phyloP scores from a whole-genome alignment of 2,888 invertebrate species.

The Chironomus tentans region DNA sequence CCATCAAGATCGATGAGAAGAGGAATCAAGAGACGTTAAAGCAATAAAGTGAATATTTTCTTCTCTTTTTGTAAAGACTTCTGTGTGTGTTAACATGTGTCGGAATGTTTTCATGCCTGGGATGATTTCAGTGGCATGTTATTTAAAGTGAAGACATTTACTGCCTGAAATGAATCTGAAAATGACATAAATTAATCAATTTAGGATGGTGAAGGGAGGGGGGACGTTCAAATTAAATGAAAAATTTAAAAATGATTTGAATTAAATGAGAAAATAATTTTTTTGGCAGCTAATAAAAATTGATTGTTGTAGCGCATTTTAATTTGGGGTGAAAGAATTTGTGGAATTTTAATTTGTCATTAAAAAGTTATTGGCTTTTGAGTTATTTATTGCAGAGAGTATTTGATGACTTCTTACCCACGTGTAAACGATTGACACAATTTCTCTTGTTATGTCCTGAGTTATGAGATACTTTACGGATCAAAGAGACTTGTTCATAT shows the following conservation, averaged over 20 bases:
- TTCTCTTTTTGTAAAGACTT: too few relatives aligned
- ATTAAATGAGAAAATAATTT: not conserved
- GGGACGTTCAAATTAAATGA: too few relatives aligned
- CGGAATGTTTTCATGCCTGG: not conserved
- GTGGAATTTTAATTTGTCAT: too few relatives aligned
- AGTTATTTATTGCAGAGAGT: too few relatives aligned
- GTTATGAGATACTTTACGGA: too few relatives aligned
- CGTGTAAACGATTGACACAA: too few relatives aligned
- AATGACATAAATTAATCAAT: not conserved
- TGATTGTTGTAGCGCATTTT: not conserved
- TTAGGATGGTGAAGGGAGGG: not conserved
- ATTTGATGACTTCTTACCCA: too few relatives aligned
- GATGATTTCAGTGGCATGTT: not conserved
- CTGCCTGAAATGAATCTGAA: not conserved
- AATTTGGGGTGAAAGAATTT: not conserved
- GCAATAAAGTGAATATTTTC: not conserved
- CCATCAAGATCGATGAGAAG: conserved; percentile 12
- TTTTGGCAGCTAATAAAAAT: not conserved
- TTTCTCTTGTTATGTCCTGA: too few relatives aligned
- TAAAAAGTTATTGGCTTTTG: too few relatives aligned
- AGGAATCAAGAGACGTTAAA: not conserved
- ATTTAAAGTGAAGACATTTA: not conserved
- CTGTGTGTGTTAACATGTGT: not conserved
- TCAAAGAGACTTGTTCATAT: too few relatives aligned
- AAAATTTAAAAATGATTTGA: too few relatives aligned